Conservation (phyloP, 2,113 vertebrate species). For the Tragelaphus scriptus region DNA sequence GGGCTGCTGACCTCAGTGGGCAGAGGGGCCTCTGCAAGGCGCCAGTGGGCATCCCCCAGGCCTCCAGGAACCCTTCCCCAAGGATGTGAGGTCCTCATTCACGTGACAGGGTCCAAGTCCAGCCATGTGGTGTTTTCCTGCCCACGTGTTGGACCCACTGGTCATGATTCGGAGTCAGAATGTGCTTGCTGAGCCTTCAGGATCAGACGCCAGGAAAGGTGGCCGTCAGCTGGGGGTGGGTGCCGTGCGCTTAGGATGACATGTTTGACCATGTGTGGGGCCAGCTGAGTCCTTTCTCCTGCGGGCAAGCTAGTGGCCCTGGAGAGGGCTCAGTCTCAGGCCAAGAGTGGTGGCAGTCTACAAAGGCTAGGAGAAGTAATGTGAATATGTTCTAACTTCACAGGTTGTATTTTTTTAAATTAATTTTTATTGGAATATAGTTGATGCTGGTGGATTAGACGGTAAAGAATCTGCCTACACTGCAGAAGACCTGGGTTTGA, state of each 20-base stretch:
- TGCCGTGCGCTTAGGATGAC: rapidly evolving
- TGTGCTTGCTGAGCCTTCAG: background rate
- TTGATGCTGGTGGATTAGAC: background rate
- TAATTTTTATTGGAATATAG: background rate
- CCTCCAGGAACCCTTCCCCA: background rate
- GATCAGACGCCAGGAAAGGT: background rate
- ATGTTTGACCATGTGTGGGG: background rate
- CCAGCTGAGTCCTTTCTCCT: background rate
- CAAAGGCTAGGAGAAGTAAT: background rate
- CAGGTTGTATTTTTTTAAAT: background rate
- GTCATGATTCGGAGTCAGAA: background rate
- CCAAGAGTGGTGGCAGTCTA: rapidly evolving
- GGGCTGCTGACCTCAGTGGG: background rate
- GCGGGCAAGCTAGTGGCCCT: background rate
- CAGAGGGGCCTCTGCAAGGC: background rate
- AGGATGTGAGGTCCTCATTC: background rate
- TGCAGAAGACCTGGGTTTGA: rapidly evolving
- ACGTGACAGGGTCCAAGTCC: background rate
- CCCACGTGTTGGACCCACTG: background rate
- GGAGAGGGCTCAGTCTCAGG: background rate
- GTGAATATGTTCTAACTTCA: background rate
- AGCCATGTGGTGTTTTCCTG: background rate
- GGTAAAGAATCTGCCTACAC: background rate
- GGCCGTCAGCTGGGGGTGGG: background rate
- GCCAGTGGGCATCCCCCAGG: background rate